phyloP scores from a whole-genome alignment of 2,888 invertebrate genomes.

The Acleris cristana region DNA sequence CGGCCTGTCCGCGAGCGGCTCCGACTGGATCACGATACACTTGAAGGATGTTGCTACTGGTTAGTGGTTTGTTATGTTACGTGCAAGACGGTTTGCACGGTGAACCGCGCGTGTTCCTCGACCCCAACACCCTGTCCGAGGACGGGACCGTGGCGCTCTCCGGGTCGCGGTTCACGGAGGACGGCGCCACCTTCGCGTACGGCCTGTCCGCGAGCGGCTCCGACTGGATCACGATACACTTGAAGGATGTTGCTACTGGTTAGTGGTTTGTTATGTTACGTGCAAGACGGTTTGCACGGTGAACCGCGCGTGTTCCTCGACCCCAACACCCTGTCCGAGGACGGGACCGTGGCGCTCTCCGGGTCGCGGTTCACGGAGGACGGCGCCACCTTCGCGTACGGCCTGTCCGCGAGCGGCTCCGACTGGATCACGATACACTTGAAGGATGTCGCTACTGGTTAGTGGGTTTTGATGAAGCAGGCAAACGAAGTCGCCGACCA shows the following conservation, averaged over 20 bases:
- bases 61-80: too few species aligned
- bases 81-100: conserved; percentile 91
- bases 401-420: conserved; percentile 95
- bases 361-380: conserved; percentile 93
- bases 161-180: conserved; percentile 92
- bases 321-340: conserved; percentile 95
- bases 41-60: too few species aligned
- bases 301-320: conserved; percentile 96
- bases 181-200: conserved; percentile 95
- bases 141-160: conserved; percentile 95
- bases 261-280: conserved; percentile 38
- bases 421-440: conserved; percentile 97
- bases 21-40: too few species aligned
- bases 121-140: conserved; percentile 95
- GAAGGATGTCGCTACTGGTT: conserved; percentile 89
- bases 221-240: conserved; percentile 97
- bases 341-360: conserved; percentile 93
- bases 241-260: conserved; percentile 90
- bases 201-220: conserved; percentile 96
- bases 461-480: background rate
- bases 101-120: conserved; percentile 94
- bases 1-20: too few species aligned
- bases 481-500: too few species aligned
- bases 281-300: too few species aligned
- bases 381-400: conserved; percentile 95